Conservation (phyloP, 2,888 invertebrate species). For the Tigriopus californicus region DNA sequence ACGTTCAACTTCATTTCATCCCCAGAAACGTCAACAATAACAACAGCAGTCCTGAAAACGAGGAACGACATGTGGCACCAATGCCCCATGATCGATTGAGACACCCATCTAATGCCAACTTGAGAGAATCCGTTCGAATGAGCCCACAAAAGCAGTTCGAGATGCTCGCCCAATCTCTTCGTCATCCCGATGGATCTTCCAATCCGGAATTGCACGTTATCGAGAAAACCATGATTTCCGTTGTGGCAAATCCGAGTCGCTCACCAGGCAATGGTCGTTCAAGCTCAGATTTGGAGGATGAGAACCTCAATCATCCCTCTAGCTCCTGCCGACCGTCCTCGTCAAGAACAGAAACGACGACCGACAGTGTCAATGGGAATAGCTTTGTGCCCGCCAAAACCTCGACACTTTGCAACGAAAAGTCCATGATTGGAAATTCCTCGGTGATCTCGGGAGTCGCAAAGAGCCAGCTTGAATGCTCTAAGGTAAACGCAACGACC, state of each 20-base stretch:
- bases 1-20: not conserved
- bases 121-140: not conserved
- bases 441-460: too few species aligned
- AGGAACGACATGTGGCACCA: not conserved
- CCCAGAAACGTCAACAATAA: not conserved
- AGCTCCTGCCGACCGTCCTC: too few species aligned
- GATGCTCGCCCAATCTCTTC: slow-evolving; percentile 32
- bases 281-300: slow-evolving; percentile 38
- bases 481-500: too few species aligned
- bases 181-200: slow-evolving; percentile 80
- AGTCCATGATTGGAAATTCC: too few species aligned
- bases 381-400: too few species aligned
- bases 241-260: not conserved
- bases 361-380: too few species aligned
- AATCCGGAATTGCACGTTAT: slow-evolving; percentile 46
- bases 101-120: not conserved
- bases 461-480: too few species aligned
- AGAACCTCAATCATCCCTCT: slow-evolving; percentile 16
- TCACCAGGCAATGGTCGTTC: slow-evolving; percentile 38
- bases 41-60: not conserved
- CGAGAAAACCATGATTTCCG: not conserved
- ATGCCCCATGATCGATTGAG: not conserved
- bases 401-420: too few species aligned
- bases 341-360: too few species aligned
- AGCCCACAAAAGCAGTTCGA: slow-evolving; percentile 14